Evolutionary conservation across 2,888 invertebrate genomes (phyloP).

Genomic region (Laspeyria flexula): DNA sequence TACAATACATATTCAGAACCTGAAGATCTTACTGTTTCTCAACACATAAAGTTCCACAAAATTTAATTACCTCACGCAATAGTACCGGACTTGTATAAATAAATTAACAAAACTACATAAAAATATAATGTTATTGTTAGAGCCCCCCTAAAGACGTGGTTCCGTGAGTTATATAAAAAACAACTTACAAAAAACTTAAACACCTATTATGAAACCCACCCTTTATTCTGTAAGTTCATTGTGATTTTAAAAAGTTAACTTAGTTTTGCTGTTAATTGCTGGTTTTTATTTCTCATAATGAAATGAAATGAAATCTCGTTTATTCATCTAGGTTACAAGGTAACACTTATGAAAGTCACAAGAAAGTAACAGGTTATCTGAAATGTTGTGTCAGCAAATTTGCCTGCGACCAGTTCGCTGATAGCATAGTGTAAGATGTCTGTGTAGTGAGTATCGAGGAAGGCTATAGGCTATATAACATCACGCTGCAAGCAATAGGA

Average conservation of each 20-base stretch:
- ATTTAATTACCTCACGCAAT: constrained; percentile 3
- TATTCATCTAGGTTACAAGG: no score
- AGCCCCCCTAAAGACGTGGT: constrained; percentile 40
- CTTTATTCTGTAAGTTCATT: constrained; percentile 4
- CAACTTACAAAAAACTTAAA: constrained; percentile 58
- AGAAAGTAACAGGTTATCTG: no score
- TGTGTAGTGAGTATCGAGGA: no score
- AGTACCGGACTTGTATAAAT: constrained; percentile 30
- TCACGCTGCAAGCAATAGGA: no score
- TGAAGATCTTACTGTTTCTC: neutral
- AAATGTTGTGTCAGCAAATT: no score
- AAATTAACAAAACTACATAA: constrained; percentile 36
- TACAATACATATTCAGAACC: no score
- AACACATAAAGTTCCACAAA: neutral
- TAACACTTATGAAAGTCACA: no score
- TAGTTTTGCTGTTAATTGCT: constrained; percentile 2
- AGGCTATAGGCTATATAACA: no score
- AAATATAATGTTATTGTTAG: constrained; percentile 24
- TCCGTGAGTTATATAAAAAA: constrained; percentile 37
- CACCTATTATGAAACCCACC: constrained; percentile 57
- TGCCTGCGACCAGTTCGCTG: no score
- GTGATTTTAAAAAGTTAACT: neutral
- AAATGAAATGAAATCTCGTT: no score
- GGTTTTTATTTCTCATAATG: no score
- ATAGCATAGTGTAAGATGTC: no score